Conservation (phyloP, 2,888 invertebrate species). For the Psylliodes chrysocephalus region DNA sequence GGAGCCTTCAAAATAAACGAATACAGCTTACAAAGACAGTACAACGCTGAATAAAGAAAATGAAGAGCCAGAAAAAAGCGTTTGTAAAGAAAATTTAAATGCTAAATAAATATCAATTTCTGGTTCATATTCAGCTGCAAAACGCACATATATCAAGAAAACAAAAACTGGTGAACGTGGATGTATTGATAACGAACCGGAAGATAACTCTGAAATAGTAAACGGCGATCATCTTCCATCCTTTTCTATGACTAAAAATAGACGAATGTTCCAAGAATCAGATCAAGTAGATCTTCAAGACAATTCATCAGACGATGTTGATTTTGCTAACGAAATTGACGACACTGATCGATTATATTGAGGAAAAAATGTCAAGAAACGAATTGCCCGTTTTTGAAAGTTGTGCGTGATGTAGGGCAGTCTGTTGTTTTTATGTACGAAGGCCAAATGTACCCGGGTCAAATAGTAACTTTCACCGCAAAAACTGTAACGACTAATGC, state of each 20-base stretch:
- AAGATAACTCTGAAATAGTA: no score
- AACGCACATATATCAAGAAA: no score
- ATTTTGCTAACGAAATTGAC: not conserved
- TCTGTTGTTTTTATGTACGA: slow-evolving; percentile 30
- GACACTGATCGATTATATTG: not conserved
- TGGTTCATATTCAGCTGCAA: no score
- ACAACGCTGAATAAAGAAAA: no score
- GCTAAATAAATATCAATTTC: no score
- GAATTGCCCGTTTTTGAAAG: not conserved
- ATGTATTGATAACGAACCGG: no score
- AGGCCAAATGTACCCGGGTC: slow-evolving; percentile 23
- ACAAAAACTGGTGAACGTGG: no score
- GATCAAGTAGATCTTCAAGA: not conserved
- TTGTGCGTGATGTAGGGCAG: slow-evolving; percentile 26
- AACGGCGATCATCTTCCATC: not conserved
- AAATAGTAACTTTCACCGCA: slow-evolving; percentile 22
- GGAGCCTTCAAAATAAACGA: no score
- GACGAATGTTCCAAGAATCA: not conserved
- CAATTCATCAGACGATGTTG: not conserved
- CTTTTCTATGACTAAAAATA: not conserved
- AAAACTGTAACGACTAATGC: slow-evolving; percentile 22
- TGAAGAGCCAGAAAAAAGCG: no score
- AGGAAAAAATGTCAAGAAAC: no score
- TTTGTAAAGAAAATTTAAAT: no score
- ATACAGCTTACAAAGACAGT: no score